phyloP scores from a whole-genome alignment of 2,797 vertebrate genomes.

The Centroberyx gerrardi region DNA sequence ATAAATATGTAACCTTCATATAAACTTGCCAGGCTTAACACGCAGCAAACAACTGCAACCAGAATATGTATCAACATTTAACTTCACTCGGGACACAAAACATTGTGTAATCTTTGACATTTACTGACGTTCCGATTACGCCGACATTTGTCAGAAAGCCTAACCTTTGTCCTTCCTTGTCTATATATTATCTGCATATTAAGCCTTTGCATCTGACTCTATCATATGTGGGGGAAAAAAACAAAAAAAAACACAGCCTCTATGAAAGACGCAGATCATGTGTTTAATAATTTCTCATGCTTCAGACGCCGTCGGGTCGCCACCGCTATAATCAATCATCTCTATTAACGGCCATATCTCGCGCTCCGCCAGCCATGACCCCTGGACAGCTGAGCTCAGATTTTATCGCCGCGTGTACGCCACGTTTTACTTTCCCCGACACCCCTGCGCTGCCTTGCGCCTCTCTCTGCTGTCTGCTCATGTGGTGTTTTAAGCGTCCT shows the following conservation, averaged over 20 bases:
- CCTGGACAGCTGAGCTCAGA: conserved; percentile 82
- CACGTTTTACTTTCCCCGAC: conserved; percentile 72
- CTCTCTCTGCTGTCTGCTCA: conserved; percentile 58
- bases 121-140: conserved; percentile 74
- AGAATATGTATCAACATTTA: conserved; percentile 62
- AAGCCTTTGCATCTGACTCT: conserved; percentile 55
- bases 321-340: conserved; percentile 81
- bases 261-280: conserved; percentile 65
- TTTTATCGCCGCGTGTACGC: conserved; percentile 75
- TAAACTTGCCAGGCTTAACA: conserved; percentile 14
- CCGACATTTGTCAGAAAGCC: conserved; percentile 73
- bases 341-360: conserved; percentile 82
- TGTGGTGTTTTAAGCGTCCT: conserved; percentile 54
- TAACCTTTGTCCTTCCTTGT: conserved; percentile 74
- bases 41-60: conserved; percentile 29
- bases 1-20: conserved; percentile 30
- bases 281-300: conserved; percentile 77
- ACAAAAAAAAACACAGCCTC: conserved; percentile 31
- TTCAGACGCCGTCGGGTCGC: conserved; percentile 63
- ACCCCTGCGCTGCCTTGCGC: conserved; percentile 59
- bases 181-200: conserved; percentile 64
- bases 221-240: conserved; percentile 15
- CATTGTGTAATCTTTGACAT: conserved; percentile 72
- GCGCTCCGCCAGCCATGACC: conserved; percentile 79
- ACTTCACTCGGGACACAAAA: conserved; percentile 68